phyloP scores from a whole-genome alignment of 2,797 vertebrate genomes.

The Chaenodraco wilsoni region DNA sequence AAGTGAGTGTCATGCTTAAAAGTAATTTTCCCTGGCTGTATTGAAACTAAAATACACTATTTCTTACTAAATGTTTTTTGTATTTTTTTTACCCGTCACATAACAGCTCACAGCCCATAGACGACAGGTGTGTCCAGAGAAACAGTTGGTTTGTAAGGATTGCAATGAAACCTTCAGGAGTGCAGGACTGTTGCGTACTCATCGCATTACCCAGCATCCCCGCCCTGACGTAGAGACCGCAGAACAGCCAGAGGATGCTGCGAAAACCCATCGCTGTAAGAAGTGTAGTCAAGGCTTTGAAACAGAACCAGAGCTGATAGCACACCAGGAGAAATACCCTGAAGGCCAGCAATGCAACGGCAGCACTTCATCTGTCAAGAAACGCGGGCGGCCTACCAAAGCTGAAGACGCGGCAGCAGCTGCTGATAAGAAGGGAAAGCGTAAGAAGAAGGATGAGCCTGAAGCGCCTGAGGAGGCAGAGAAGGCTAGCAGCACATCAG shows the following conservation, averaged over 20 bases:
- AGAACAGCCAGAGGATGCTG: constrained; percentile 72
- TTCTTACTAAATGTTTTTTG: background rate
- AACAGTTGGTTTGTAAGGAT: constrained; percentile 84
- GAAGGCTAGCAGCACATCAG: constrained; percentile 53
- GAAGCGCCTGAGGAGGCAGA: constrained; percentile 59
- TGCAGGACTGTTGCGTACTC: constrained; percentile 82
- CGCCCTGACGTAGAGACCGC: constrained; percentile 73
- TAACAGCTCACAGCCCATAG: constrained; percentile 83
- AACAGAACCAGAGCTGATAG: constrained; percentile 78
- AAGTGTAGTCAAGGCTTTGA: constrained; percentile 84
- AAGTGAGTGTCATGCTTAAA: constrained; percentile 68
- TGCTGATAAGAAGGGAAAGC: constrained; percentile 82
- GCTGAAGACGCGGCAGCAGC: constrained; percentile 50
- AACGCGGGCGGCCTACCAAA: constrained; percentile 80
- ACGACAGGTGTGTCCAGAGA: constrained; percentile 86
- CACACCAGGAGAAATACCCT: constrained; percentile 84
- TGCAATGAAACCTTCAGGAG: constrained; percentile 86
- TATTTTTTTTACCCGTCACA: background rate
- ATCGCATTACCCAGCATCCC: constrained; percentile 83
- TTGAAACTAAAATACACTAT: background rate
- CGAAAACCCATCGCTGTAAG: constrained; percentile 82
- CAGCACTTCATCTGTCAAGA: constrained; percentile 71
- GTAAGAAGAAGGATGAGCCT: constrained; percentile 77
- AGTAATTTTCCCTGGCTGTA: background rate
- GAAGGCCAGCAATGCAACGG: constrained; percentile 85